Conservation (phyloP, 2,113 vertebrate genomes). For the Cyanoramphus novaezelandiae region DNA sequence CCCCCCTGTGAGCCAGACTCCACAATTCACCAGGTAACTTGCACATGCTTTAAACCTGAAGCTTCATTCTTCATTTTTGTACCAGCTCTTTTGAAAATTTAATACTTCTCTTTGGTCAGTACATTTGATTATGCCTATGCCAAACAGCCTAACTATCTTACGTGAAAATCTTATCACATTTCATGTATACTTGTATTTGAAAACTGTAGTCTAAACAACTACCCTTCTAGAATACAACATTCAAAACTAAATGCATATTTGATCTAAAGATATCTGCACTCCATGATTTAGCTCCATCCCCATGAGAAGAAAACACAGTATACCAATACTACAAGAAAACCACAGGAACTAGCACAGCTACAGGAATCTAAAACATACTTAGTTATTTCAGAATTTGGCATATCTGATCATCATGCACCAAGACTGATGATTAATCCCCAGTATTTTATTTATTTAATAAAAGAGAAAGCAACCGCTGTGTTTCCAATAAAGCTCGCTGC, state of each 20-base stretch:
- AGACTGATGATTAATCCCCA: not conserved
- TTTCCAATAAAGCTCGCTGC: not conserved
- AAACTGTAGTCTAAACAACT: not conserved
- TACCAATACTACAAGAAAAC: not conserved
- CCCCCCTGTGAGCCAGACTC: not conserved
- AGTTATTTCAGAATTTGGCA: not conserved
- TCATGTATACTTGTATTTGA: not conserved
- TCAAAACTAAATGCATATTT: not conserved
- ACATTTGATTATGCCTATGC: not conserved
- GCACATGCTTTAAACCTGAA: not conserved
- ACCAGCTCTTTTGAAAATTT: not conserved
- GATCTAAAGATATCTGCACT: not conserved
- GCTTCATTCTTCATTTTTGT: not conserved
- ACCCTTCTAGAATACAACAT: not conserved
- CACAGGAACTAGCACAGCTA: not conserved
- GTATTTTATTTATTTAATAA: not conserved
- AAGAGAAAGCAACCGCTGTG: not conserved
- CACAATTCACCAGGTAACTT: not conserved
- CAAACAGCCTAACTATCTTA: not conserved
- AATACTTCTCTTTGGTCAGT: not conserved
- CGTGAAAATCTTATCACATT: not conserved
- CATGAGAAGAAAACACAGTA: not conserved
- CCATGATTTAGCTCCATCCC: not conserved
- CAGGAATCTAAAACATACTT: not conserved
- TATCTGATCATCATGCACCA: not conserved